Conservation (phyloP, 1,140 invertebrate genomes). For the Musca vetustissima region DNA sequence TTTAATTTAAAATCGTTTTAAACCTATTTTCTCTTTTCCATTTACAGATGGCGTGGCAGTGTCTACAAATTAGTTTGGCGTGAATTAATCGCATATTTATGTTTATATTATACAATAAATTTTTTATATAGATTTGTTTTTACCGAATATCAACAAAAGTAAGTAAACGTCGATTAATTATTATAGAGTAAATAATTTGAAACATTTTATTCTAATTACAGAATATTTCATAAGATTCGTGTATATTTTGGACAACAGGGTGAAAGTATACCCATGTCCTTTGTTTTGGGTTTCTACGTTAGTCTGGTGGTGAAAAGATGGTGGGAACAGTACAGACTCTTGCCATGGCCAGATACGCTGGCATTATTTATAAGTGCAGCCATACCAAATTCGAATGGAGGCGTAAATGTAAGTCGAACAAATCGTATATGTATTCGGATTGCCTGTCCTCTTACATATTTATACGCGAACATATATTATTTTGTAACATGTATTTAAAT, state of each 20-base stretch:
- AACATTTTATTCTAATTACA: conserved; percentile 43
- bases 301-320: conserved; percentile 86
- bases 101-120: conserved; percentile 85
- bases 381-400: conserved; percentile 64
- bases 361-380: conserved; percentile 87
- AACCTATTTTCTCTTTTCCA: conserved; percentile 53
- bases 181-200: background rate
- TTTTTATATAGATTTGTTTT: conserved; percentile 85
- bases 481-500: too few relatives aligned
- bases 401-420: conserved; percentile 76
- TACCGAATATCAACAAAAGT: conserved; percentile 80
- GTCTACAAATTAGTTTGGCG: conserved; percentile 97
- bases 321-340: conserved; percentile 89
- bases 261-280: conserved; percentile 88
- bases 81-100: conserved; percentile 86
- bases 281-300: conserved; percentile 93
- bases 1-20: too few relatives aligned
- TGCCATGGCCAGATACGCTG: conserved; percentile 89
- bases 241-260: conserved; percentile 78
- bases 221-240: conserved; percentile 78
- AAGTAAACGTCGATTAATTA: conserved; percentile 48
- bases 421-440: too few relatives aligned
- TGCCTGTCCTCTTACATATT: too few relatives aligned
- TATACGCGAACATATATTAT: too few relatives aligned
- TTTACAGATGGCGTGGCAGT: conserved; percentile 90